Conservation (phyloP, 2,797 vertebrate genomes). For the Eulemur coronatus region DNA sequence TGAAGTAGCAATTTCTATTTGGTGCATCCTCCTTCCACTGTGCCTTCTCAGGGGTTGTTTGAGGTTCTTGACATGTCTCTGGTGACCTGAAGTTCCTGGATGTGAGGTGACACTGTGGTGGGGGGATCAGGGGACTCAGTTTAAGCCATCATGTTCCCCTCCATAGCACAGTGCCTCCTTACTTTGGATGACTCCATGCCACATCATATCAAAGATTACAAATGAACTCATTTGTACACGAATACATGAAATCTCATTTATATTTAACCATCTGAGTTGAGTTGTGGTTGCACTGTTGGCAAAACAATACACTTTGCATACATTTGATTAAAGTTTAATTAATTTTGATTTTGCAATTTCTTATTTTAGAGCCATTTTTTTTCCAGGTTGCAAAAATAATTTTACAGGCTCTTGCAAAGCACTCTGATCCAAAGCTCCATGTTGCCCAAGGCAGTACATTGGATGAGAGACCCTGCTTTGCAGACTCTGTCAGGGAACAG, state of each 20-base stretch:
- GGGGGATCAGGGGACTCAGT: background rate
- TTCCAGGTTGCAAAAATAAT: constrained; percentile 40
- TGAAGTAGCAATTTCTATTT: background rate
- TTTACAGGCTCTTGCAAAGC: constrained; percentile 14
- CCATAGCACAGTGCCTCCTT: background rate
- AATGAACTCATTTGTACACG: background rate
- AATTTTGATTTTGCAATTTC: constrained; percentile 55
- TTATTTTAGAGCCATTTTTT: constrained; percentile 19
- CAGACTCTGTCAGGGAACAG: background rate
- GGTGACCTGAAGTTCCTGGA: background rate
- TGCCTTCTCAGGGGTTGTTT: background rate
- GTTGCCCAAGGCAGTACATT: background rate
- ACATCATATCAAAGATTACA: background rate
- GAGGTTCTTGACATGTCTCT: background rate
- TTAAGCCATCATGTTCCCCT: background rate
- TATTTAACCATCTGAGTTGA: constrained; percentile 46
- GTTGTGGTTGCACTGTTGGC: constrained; percentile 38
- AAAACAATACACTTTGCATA: constrained; percentile 4
- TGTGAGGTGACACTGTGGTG: background rate
- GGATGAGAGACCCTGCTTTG: background rate
- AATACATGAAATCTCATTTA: constrained; percentile 14
- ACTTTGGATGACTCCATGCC: background rate
- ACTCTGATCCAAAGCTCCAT: background rate
- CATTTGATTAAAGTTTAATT: constrained; percentile 58
- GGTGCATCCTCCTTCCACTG: background rate